Percentiles rank a stretch among this genome's conserved stretches.
Conservation (phyloP, 2,797 vertebrate species). For the Sphenodon punctatus region DNA sequence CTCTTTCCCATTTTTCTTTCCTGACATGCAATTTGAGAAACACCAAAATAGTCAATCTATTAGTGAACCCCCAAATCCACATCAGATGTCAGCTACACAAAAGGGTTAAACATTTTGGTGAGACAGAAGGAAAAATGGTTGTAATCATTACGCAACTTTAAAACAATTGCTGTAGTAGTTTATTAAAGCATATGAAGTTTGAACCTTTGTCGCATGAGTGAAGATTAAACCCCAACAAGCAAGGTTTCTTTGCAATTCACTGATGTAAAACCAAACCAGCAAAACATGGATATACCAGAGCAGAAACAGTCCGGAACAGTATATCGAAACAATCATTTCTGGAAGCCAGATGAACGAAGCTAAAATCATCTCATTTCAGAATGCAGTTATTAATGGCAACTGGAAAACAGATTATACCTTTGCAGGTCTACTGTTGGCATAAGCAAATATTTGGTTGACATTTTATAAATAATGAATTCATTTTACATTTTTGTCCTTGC, state of each 20-base stretch:
- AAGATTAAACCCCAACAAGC: too few species aligned
- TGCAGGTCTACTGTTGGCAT: neutral
- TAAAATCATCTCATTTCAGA: slow-evolving; percentile 1
- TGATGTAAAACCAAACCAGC: neutral
- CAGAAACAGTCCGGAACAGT: too few species aligned
- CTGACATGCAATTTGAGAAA: neutral
- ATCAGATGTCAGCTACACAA: slow-evolving; percentile 47
- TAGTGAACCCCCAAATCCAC: neutral
- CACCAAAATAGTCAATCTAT: slow-evolving; percentile 8
- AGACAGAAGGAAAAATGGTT: too few species aligned
- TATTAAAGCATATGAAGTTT: too few species aligned
- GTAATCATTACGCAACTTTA: too few species aligned
- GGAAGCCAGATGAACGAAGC: neutral
- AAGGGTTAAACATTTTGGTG: too few species aligned
- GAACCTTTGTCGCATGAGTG: too few species aligned
- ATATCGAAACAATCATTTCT: neutral
- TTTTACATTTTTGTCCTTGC: slow-evolving; percentile 3
- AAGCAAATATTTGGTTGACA: slow-evolving; percentile 22
- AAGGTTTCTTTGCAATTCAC: neutral
- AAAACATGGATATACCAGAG: too few species aligned
- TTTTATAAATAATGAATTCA: slow-evolving; percentile 1
- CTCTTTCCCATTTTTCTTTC: neutral
- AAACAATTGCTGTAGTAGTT: too few species aligned
- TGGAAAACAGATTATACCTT: neutral
- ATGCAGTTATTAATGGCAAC: neutral